phyloP scores from a whole-genome alignment of 2,113 vertebrate genomes.

The Pedionomus torquatus region DNA sequence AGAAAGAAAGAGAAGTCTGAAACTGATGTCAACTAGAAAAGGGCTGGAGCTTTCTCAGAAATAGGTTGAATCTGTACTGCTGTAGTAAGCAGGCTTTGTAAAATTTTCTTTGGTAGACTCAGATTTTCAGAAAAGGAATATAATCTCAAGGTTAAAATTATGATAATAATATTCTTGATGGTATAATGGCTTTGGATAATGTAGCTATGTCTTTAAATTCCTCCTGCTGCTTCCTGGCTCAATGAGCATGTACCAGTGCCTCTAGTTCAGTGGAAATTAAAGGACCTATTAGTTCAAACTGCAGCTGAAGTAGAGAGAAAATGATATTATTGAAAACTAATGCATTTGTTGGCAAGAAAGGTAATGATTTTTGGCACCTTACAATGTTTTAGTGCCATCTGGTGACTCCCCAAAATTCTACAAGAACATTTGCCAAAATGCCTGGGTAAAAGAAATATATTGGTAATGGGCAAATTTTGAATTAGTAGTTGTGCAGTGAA shows the following conservation, averaged over 20 bases:
- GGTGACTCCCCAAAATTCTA: conserved; percentile 68
- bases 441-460: neutral
- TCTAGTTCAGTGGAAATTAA: neutral
- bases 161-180: neutral
- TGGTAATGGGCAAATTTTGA: neutral
- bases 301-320: neutral
- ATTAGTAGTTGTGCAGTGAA: neutral
- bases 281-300: neutral
- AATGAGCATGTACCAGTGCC: neutral
- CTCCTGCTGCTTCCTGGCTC: neutral
- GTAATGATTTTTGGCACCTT: conserved; percentile 50
- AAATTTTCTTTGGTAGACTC: neutral
- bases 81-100: accelerated
- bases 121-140: neutral
- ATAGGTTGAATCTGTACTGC: neutral
- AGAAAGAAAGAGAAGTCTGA: neutral
- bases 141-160: neutral
- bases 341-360: conserved; percentile 56
- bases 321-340: neutral
- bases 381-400: conserved; percentile 72
- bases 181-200: neutral
- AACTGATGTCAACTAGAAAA: neutral
- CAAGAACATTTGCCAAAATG: conserved; percentile 41
- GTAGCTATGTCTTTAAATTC: neutral
- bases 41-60: neutral